Percentiles rank a stretch among this genome's conserved stretches.
Conservation (phyloP, 2,797 vertebrate genomes). For the Fistularia commersonii region DNA sequence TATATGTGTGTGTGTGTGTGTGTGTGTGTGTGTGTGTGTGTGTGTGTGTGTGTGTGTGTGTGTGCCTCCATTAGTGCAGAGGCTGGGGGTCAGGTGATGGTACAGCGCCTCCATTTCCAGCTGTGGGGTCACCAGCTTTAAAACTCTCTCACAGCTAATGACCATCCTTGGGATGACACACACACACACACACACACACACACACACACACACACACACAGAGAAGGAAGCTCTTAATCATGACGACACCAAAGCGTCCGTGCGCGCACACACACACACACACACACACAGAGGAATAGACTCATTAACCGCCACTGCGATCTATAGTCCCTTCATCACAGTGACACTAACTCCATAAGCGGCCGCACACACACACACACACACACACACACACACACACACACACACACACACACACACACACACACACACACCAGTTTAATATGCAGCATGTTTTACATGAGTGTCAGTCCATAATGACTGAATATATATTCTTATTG, state of each 20-base stretch:
- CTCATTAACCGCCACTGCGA: constrained; percentile 49
- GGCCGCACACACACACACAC: not conserved
- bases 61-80: constrained; percentile 42
- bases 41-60: not conserved
- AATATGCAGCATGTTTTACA: not conserved
- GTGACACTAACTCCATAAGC: constrained; percentile 41
- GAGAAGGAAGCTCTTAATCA: constrained; percentile 47
- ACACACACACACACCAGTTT: too few species aligned
- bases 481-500: too few species aligned
- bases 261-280: constrained; percentile 14
- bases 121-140: constrained; percentile 45
- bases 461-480: not conserved
- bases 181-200: constrained; percentile 7
- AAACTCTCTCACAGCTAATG: constrained; percentile 59
- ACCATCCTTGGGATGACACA: constrained; percentile 44
- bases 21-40: not conserved
- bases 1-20: not conserved
- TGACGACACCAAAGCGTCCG: constrained; percentile 22
- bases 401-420: too few species aligned
- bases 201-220: constrained; percentile 13
- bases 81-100: constrained; percentile 32
- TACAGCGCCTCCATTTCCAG: constrained; percentile 42
- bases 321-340: constrained; percentile 59
- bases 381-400: too few species aligned
- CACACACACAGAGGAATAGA: too few species aligned